Percentiles rank a stretch among this genome's conserved stretches.
Evolutionary conservation across 2,113 vertebrate genomes (phyloP).

Genomic region (Pelvicachromis taeniatus): DNA sequence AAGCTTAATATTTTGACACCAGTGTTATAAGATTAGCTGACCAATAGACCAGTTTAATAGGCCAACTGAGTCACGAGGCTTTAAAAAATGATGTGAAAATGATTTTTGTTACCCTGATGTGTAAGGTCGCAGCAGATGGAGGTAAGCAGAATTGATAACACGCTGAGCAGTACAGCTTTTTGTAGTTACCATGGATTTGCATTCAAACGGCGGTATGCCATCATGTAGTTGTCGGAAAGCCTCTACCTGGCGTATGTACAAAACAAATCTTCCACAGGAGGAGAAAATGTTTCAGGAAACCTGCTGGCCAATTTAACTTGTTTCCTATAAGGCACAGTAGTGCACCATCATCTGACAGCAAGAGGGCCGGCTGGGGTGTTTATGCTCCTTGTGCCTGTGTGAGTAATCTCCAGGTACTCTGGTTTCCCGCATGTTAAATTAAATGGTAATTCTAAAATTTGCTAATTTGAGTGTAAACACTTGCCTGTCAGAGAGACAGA

Average conservation of each 20-base stretch:
- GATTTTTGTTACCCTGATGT: not conserved
- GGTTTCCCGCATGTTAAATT: not conserved
- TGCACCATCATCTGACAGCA: not conserved
- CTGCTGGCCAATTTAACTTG: not conserved
- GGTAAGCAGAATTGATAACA: not conserved
- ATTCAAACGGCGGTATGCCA: not conserved
- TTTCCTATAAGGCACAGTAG: not conserved
- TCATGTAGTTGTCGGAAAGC: not conserved
- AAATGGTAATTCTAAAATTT: not conserved
- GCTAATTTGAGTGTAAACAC: not conserved
- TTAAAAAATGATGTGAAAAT: not conserved
- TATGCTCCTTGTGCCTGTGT: not conserved
- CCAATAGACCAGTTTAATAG: not conserved
- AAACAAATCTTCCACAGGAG: not conserved
- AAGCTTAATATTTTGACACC: not conserved
- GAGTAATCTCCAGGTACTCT: not conserved
- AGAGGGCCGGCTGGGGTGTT: not conserved
- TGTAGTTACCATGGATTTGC: not conserved
- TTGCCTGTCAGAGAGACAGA: not conserved
- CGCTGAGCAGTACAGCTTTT: not conserved
- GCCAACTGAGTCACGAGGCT: not conserved
- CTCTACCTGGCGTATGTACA: not conserved
- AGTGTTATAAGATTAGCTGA: not conserved
- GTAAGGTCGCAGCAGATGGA: not conserved
- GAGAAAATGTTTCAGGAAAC: not conserved